Percentiles rank a stretch among this genome's conserved stretches.
Conservation (phyloP, 2,888 invertebrate species). For the Allolobophora icterica region DNA sequence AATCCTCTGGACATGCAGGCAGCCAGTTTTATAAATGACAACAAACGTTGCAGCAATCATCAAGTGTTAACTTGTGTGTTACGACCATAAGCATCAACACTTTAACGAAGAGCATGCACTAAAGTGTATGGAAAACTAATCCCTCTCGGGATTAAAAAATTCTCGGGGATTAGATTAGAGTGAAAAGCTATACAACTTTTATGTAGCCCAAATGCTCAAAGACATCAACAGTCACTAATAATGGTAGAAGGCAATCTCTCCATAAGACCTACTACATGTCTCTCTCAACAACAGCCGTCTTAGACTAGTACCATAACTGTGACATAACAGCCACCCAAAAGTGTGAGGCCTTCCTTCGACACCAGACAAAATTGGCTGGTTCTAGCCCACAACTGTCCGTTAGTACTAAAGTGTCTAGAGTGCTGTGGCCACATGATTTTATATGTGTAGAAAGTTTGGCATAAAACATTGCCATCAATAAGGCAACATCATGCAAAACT, state of each 20-base stretch:
- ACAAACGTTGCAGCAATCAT: neutral
- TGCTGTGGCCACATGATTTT: neutral
- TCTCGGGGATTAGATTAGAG: neutral
- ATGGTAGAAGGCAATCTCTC: neutral
- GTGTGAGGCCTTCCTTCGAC: neutral
- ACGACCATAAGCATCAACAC: neutral
- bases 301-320: neutral
- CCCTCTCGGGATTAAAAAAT: too few relatives aligned
- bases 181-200: neutral
- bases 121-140: too few relatives aligned
- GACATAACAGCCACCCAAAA: neutral
- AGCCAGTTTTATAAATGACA: neutral
- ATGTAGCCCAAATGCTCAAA: neutral
- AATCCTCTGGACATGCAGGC: neutral
- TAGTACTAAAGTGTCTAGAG: neutral
- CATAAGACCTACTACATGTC: neutral
- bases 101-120: too few relatives aligned
- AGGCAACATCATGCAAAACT: too few relatives aligned
- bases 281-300: neutral
- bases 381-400: neutral
- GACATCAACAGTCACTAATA: neutral
- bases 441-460: neutral
- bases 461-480: slow-evolving; percentile 17
- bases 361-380: neutral
- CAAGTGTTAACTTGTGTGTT: neutral